Conservation (phyloP, 2,113 vertebrate species). For the Grammomys dolichurus region DNA sequence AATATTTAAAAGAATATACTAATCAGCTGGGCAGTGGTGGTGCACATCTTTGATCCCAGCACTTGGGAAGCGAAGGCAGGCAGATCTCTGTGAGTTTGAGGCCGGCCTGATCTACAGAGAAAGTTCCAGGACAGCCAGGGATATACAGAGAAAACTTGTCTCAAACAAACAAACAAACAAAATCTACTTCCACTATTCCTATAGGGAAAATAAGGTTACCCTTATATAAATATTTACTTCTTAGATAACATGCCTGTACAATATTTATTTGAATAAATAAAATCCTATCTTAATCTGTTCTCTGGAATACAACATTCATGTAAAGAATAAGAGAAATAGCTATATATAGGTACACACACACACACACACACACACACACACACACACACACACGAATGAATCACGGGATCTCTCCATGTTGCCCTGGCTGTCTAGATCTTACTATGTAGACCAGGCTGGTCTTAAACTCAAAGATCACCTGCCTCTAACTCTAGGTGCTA, state of each 20-base stretch:
- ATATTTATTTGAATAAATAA: constrained; percentile 30
- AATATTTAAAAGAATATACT: constrained; percentile 41
- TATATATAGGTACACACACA: not conserved
- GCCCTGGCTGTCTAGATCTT: not conserved
- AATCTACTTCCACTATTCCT: not conserved
- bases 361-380: not conserved
- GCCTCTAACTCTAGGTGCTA: not conserved
- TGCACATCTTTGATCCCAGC: not conserved
- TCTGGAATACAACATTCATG: not conserved
- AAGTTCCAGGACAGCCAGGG: not conserved
- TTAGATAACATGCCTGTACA: not conserved
- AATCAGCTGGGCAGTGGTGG: not conserved
- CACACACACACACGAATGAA: not conserved
- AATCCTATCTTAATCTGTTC: not conserved
- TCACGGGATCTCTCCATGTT: not conserved
- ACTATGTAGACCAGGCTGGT: not conserved
- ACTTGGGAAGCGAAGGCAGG: not conserved
- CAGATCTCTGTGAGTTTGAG: not conserved
- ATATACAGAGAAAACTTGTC: not conserved
- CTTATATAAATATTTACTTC: not conserved
- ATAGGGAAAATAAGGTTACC: constrained; percentile 36
- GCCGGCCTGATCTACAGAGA: not conserved
- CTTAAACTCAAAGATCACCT: not conserved
- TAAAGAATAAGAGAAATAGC: not conserved
- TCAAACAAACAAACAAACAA: not conserved